Conservation (phyloP, 2,888 invertebrate species). For the Athalia circularis region DNA sequence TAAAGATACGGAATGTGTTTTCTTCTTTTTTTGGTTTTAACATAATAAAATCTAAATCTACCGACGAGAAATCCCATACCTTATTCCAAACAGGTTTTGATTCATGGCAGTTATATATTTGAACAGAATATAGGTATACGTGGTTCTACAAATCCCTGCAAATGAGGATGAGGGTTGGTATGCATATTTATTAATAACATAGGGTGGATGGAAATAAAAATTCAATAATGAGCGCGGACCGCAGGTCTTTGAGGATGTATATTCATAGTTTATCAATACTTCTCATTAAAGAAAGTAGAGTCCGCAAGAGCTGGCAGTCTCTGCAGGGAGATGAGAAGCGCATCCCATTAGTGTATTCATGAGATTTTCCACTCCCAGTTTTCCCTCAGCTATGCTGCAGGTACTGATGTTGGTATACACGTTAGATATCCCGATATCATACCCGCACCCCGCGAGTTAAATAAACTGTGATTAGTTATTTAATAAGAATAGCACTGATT, state of each 20-base stretch:
- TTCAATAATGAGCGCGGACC: constrained; percentile 30
- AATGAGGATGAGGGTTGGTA: constrained; percentile 11
- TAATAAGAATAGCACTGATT: constrained; percentile 55
- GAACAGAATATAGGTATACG: neutral
- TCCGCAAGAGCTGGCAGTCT: constrained; percentile 17
- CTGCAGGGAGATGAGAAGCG: constrained; percentile 49
- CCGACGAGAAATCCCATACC: too few relatives aligned
- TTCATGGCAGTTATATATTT: neutral
- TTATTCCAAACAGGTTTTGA: neutral
- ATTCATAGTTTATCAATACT: constrained; percentile 54
- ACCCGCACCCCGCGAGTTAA: constrained; percentile 52
- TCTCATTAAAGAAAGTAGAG: constrained; percentile 60
- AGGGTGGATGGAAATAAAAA: constrained; percentile 16
- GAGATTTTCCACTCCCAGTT: constrained; percentile 54
- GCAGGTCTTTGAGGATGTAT: constrained; percentile 24
- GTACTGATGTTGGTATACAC: constrained; percentile 27
- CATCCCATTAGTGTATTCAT: constrained; percentile 69
- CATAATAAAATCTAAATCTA: too few relatives aligned
- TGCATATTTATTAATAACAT: constrained; percentile 29
- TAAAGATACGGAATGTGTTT: too few relatives aligned
- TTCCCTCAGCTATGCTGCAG: neutral
- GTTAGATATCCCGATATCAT: constrained; percentile 52
- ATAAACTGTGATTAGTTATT: constrained; percentile 66
- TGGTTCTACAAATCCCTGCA: neutral
- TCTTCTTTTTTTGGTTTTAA: too few relatives aligned